These are phyloP conservation scores for Buphagus erythrorhynchus DNA, from an alignment of 2,797 vertebrate genomes.

Conservation along the genomic window DNA sequence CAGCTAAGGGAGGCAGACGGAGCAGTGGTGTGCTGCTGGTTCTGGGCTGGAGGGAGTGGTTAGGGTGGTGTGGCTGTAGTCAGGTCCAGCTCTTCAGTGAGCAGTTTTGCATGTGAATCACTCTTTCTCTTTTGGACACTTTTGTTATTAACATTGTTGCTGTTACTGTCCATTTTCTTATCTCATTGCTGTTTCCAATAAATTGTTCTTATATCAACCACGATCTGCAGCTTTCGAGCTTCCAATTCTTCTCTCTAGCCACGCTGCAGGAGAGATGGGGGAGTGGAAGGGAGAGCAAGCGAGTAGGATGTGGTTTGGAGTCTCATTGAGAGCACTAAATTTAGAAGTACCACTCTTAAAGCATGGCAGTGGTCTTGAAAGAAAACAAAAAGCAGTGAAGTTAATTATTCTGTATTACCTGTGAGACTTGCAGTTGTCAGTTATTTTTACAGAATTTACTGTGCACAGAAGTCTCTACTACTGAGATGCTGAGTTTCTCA, in stretches of 20 bases:
- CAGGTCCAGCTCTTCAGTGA: fast-evolving
- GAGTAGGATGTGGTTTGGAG: not conserved
- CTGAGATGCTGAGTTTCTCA: not conserved
- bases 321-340: not conserved
- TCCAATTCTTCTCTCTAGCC: not conserved
- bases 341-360: not conserved
- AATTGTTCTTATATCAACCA: not conserved
- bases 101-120: not conserved
- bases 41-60: not conserved
- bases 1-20: not conserved
- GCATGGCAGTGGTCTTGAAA: not conserved
- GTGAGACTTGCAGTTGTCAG: not conserved
- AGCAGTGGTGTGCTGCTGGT: not conserved
- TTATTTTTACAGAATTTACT: not conserved
- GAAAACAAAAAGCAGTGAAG: not conserved
- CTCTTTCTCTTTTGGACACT: not conserved
- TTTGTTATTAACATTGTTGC: not conserved
- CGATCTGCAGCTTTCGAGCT: not conserved
- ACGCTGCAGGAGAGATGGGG: not conserved
- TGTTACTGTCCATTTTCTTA: not conserved
- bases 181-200: not conserved
- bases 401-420: not conserved
- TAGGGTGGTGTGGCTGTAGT: not conserved
- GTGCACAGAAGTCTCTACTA: not conserved
- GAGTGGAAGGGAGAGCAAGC: not conserved